Evolutionary conservation across 1,140 invertebrate genomes (phyloP).

Genomic region (Dreissena rostriformis): DNA sequence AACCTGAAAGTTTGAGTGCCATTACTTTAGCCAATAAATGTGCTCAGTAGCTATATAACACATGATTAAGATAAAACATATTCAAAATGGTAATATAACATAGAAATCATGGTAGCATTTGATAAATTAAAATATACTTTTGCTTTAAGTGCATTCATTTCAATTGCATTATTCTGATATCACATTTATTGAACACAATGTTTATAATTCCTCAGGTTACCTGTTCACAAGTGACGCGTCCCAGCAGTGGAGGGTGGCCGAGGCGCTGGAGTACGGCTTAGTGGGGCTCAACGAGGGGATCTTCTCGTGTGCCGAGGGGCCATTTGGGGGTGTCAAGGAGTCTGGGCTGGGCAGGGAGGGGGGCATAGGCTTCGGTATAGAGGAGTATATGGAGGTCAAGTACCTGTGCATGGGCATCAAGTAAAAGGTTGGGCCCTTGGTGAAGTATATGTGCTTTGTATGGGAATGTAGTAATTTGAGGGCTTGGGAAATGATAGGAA

Average conservation of each 20-base stretch:
- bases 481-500: too few relatives aligned
- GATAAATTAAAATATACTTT: too few relatives aligned
- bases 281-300: slow-evolving; percentile 98
- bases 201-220: slow-evolving; percentile 86
- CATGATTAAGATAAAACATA: too few relatives aligned
- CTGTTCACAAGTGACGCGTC: slow-evolving; percentile 95
- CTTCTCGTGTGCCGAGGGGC: slow-evolving; percentile 94
- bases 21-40: too few relatives aligned
- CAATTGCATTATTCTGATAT: too few relatives aligned
- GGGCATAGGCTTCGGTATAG: slow-evolving; percentile 92
- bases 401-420: slow-evolving; percentile 88
- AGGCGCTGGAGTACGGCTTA: slow-evolving; percentile 92
- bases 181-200: neutral
- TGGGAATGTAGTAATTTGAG: too few relatives aligned
- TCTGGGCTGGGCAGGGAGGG: slow-evolving; percentile 98
- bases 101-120: too few relatives aligned
- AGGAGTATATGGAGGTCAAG: slow-evolving; percentile 98
- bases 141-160: too few relatives aligned
- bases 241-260: slow-evolving; percentile 96
- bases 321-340: slow-evolving; percentile 98
- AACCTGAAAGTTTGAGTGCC: too few relatives aligned
- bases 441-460: neutral
- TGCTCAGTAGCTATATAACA: too few relatives aligned
- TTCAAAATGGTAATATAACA: too few relatives aligned
- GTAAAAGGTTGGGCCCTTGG: slow-evolving; percentile 6